Conservation (phyloP, 2,888 invertebrate species). For the Drosophila multiciliata region DNA sequence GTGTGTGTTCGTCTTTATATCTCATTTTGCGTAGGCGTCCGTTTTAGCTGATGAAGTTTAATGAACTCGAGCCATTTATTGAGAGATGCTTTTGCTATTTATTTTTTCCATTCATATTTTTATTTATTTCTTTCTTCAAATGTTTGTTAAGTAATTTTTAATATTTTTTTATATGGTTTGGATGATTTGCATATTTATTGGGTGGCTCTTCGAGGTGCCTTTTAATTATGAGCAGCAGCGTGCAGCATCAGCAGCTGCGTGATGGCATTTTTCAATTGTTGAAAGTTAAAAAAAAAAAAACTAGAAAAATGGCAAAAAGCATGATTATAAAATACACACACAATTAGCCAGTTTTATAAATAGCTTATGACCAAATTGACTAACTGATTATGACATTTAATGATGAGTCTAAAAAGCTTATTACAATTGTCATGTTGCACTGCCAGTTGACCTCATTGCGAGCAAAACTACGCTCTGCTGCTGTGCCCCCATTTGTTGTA, state of each 20-base stretch:
- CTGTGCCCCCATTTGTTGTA: conserved; percentile 7
- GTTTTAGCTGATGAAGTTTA: conserved; percentile 53
- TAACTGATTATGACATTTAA: background rate
- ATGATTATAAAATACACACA: background rate
- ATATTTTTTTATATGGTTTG: conserved; percentile 20
- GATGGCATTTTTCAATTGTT: conserved; percentile 59
- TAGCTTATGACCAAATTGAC: background rate
- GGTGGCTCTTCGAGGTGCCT: conserved; percentile 19
- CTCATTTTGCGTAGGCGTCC: conserved; percentile 56
- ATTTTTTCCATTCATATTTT: background rate
- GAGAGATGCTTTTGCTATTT: conserved; percentile 31
- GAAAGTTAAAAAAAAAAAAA: background rate
- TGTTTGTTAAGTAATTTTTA: conserved; percentile 37
- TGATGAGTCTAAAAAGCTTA: background rate
- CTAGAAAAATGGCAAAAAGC: background rate
- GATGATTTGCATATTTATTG: conserved; percentile 21
- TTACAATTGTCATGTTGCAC: background rate
- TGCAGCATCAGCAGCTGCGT: conserved; percentile 37
- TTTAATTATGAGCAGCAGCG: conserved; percentile 58
- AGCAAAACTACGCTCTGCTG: background rate
- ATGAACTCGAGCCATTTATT: conserved; percentile 64
- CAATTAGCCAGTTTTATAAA: background rate
- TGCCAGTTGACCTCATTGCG: background rate
- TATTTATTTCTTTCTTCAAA: conserved; percentile 7
- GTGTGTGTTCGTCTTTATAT: conserved; percentile 1